Percentiles rank a stretch among this genome's conserved stretches.
Evolutionary conservation across 2,113 vertebrate genomes (phyloP).

Genomic region (Macroglossus sobrinus): DNA sequence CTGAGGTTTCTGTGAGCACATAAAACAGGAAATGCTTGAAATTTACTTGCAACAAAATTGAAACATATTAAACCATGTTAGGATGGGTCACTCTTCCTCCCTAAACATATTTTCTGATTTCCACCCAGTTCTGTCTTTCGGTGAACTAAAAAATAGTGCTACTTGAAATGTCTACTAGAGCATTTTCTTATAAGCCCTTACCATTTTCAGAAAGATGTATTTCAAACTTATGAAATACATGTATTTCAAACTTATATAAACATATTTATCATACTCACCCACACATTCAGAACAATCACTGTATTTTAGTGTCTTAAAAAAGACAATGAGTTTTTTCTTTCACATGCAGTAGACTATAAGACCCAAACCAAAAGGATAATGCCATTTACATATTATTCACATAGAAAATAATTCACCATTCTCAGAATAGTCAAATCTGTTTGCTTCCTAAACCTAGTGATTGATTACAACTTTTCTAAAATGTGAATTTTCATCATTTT

Average conservation of each 20-base stretch:
- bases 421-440: conserved; percentile 9
- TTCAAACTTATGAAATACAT: background rate
- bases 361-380: background rate
- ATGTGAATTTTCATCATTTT: conserved; percentile 26
- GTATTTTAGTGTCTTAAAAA: background rate
- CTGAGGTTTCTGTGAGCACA: background rate
- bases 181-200: background rate
- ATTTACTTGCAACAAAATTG: background rate
- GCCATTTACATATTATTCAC: background rate
- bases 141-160: background rate
- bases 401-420: conserved; percentile 25
- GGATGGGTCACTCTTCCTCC: background rate
- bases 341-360: background rate
- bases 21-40: conserved; percentile 16
- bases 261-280: background rate
- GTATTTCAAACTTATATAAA: background rate
- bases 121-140: background rate
- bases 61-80: background rate
- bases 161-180: background rate
- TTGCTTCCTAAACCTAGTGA: background rate
- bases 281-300: background rate
- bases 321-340: background rate
- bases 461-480: background rate
- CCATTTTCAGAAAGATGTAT: background rate
- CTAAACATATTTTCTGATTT: background rate